Conservation (phyloP, 2,797 vertebrate genomes). For the Lutjanus argentimaculatus region DNA sequence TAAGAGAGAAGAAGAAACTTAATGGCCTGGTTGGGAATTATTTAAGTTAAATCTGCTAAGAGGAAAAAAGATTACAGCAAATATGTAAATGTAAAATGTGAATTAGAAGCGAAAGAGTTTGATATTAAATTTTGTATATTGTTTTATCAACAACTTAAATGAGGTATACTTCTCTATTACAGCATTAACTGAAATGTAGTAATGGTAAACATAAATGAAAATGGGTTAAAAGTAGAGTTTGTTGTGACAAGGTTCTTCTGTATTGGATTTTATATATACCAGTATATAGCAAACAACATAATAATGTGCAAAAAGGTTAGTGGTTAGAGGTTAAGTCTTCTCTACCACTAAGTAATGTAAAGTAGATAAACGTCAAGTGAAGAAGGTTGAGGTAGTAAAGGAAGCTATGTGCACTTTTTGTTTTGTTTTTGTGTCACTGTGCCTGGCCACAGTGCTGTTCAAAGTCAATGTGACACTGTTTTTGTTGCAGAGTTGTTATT, state of each 20-base stretch:
- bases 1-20: background rate
- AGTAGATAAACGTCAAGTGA: background rate
- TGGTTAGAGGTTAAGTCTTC: too few species aligned
- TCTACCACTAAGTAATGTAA: background rate
- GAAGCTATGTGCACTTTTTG: background rate
- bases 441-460: slow-evolving; percentile 1
- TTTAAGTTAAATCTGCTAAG: background rate
- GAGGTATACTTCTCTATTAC: background rate
- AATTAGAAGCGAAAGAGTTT: background rate
- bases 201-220: too few species aligned
- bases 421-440: slow-evolving; percentile 9
- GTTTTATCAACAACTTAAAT: background rate
- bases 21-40: background rate
- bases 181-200: background rate
- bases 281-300: too few species aligned
- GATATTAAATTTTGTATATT: background rate
- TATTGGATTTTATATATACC: too few species aligned
- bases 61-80: background rate
- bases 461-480: slow-evolving; percentile 17
- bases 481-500: slow-evolving; percentile 23
- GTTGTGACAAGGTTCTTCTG: too few species aligned
- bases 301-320: too few species aligned
- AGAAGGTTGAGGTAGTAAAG: background rate
- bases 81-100: background rate
- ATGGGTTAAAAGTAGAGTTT: too few species aligned